phyloP scores from a whole-genome alignment of 2,888 invertebrate species.

The Elmis aenea region DNA sequence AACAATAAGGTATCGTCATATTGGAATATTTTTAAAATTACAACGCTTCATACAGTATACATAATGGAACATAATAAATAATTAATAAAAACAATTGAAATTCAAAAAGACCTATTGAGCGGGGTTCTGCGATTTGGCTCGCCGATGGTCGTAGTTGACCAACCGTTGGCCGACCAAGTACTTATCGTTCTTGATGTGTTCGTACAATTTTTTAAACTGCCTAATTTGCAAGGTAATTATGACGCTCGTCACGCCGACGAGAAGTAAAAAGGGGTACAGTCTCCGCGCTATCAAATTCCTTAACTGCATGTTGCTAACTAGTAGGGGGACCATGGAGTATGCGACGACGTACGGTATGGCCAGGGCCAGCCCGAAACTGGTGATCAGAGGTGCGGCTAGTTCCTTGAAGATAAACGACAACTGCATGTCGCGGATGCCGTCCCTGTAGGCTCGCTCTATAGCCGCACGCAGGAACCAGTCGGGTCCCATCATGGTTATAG shows the following conservation, averaged over 20 bases:
- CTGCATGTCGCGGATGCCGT: slow-evolving; percentile 90
- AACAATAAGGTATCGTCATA: too few species aligned
- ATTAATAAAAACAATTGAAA: too few species aligned
- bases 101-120: too few species aligned
- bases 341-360: slow-evolving; percentile 91
- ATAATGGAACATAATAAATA: too few species aligned
- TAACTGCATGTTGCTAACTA: slow-evolving; percentile 58
- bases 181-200: slow-evolving; percentile 98
- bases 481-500: slow-evolving; percentile 96
- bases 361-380: slow-evolving; percentile 82
- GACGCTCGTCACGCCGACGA: slow-evolving; percentile 61
- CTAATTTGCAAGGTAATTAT: slow-evolving; percentile 81
- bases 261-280: slow-evolving; percentile 84
- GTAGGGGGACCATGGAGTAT: slow-evolving; percentile 67
- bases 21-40: too few species aligned
- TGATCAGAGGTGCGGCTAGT: slow-evolving; percentile 84
- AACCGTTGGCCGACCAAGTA: slow-evolving; percentile 94
- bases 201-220: slow-evolving; percentile 91
- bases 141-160: slow-evolving; percentile 91
- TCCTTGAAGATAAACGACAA: slow-evolving; percentile 78
- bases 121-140: slow-evolving; percentile 58
- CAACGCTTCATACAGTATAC: too few species aligned
- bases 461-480: slow-evolving; percentile 91
- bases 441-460: slow-evolving; percentile 89
- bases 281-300: slow-evolving; percentile 76